A percentile compares a stretch with the other conserved stretches of the same genome.
Conservation (phyloP, 2,113 vertebrate genomes). For the Amphiprion percula region DNA sequence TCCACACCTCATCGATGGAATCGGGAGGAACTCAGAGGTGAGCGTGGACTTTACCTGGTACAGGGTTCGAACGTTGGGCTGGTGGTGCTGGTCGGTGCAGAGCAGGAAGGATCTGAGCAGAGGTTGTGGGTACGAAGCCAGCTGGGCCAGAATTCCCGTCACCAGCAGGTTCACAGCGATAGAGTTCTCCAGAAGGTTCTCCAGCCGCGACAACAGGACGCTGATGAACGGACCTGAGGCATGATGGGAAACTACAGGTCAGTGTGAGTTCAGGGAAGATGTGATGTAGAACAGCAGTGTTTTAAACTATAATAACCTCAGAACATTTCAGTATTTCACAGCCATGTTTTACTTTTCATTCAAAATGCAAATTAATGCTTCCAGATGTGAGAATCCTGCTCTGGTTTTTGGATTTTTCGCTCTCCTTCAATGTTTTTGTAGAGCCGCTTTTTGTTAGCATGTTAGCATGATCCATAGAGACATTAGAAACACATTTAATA, state of each 20-base stretch:
- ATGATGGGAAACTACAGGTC: slow-evolving; percentile 15
- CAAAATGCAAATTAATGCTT: too few relatives aligned
- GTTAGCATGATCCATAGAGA: too few relatives aligned
- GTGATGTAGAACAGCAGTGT: neutral
- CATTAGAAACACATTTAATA: too few relatives aligned
- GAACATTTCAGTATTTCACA: too few relatives aligned
- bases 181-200: slow-evolving; percentile 97
- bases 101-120: slow-evolving; percentile 93
- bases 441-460: too few relatives aligned
- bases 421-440: too few relatives aligned
- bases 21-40: too few relatives aligned
- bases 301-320: neutral
- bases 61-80: slow-evolving; percentile 88
- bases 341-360: too few relatives aligned
- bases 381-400: too few relatives aligned
- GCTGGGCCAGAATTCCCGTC: slow-evolving; percentile 93
- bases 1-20: too few relatives aligned
- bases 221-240: slow-evolving; percentile 94
- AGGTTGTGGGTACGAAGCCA: slow-evolving; percentile 95
- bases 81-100: slow-evolving; percentile 87
- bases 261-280: slow-evolving; percentile 39
- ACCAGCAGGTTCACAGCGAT: slow-evolving; percentile 94
- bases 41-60: slow-evolving; percentile 88
- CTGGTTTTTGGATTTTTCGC: too few relatives aligned
- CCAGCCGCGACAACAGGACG: slow-evolving; percentile 93